phyloP scores from a whole-genome alignment of 2,113 vertebrate species.

The Periophthalmodon schlosseri region DNA sequence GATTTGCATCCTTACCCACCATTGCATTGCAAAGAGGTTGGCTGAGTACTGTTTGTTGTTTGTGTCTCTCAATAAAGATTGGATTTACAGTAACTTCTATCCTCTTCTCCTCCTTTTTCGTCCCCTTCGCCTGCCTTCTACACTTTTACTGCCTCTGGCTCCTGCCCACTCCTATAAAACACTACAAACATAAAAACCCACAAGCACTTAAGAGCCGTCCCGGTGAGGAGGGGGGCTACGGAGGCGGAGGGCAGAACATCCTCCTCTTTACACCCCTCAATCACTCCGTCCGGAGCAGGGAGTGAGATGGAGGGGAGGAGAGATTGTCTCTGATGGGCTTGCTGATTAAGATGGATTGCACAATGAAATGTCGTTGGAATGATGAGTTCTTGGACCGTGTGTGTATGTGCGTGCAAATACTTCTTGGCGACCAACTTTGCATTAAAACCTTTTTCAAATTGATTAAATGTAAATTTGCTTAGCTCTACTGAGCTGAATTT shows the following conservation, averaged over 20 bases:
- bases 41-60: slow-evolving; percentile 58
- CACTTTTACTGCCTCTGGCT: slow-evolving; percentile 82
- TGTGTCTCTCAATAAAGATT: slow-evolving; percentile 79
- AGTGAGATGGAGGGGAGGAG: slow-evolving; percentile 74
- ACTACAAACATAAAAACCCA: slow-evolving; percentile 83
- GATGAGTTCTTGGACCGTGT: slow-evolving; percentile 60
- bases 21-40: slow-evolving; percentile 39
- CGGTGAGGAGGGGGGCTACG: slow-evolving; percentile 47
- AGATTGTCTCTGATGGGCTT: slow-evolving; percentile 77
- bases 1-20: slow-evolving; percentile 12
- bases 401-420: slow-evolving; percentile 10
- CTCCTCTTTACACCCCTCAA: slow-evolving; percentile 82
- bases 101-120: slow-evolving; percentile 30
- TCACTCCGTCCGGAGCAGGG: slow-evolving; percentile 70
- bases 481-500: slow-evolving; percentile 59
- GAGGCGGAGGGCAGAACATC: slow-evolving; percentile 69
- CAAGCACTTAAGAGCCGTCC: slow-evolving; percentile 82
- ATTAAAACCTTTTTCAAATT: slow-evolving; percentile 72
- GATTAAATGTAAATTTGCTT: slow-evolving; percentile 74
- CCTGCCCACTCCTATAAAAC: slow-evolving; percentile 79
- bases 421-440: slow-evolving; percentile 60
- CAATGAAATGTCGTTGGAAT: slow-evolving; percentile 72
- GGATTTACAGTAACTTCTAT: slow-evolving; percentile 81
- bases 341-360: slow-evolving; percentile 81
- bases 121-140: slow-evolving; percentile 49